These are phyloP conservation scores for Macropus fuliginosus DNA, from an alignment of 2,797 vertebrate species.

Conservation along the genomic window DNA sequence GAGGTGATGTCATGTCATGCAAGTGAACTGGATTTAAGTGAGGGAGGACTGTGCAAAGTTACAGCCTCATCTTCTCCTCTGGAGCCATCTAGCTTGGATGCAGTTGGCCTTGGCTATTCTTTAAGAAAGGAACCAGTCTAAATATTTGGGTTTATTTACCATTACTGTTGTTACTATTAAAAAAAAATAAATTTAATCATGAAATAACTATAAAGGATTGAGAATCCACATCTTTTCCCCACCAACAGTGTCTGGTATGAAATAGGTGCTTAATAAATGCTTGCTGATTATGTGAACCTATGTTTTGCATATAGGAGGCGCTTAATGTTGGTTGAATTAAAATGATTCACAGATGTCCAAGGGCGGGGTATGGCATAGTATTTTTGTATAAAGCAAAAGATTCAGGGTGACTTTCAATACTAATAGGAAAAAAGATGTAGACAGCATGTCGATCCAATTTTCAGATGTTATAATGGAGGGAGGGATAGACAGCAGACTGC, in stretches of 20 bases:
- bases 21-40: too few species aligned
- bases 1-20: too few species aligned
- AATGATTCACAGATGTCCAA: neutral
- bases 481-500: neutral
- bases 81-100: too few species aligned
- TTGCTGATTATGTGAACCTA: neutral
- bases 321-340: neutral
- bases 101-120: too few species aligned
- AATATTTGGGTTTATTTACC: neutral
- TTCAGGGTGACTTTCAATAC: neutral
- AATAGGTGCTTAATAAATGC: neutral
- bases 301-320: neutral
- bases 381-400: neutral
- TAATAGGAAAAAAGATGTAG: neutral
- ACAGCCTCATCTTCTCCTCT: too few species aligned
- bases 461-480: neutral
- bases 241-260: neutral
- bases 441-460: neutral
- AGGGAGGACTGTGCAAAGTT: too few species aligned
- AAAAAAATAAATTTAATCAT: neutral
- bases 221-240: neutral
- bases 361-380: neutral
- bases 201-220: neutral
- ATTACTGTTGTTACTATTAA: neutral
- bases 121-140: neutral